Percentiles rank a stretch among this genome's conserved stretches.
These are phyloP conservation scores for Bombus difficillimus DNA, from an alignment of 1,140 invertebrate species.

Conservation along the genomic window DNA sequence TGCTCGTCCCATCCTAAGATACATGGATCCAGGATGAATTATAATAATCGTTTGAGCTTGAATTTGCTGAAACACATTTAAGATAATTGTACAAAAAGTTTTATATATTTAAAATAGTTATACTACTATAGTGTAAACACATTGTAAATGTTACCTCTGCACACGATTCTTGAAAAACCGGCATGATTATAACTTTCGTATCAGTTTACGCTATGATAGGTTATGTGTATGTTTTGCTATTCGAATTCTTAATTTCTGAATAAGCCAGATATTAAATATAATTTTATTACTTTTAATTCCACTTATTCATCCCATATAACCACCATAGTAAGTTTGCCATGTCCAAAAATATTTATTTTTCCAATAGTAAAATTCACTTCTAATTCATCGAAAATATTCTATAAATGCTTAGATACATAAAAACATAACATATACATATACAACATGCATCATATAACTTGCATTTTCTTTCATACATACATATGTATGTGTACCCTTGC, in stretches of 20 bases:
- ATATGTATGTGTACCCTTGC: too few species aligned
- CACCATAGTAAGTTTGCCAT: not conserved
- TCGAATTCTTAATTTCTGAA: not conserved
- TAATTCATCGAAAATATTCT: not conserved
- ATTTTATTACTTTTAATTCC: not conserved
- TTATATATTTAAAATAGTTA: constrained; percentile 10
- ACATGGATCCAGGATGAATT: constrained; percentile 96
- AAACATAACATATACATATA: too few species aligned
- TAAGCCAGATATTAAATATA: not conserved
- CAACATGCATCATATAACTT: too few species aligned
- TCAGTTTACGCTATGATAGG: not conserved
- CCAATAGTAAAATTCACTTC: not conserved
- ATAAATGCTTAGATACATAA: not conserved
- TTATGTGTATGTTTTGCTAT: not conserved
- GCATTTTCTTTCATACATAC: too few species aligned
- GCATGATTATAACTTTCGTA: constrained; percentile 64
- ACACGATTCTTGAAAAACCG: constrained; percentile 79
- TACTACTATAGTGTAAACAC: not conserved
- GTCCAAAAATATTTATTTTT: not conserved
- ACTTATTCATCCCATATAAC: not conserved
- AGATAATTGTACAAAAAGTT: constrained; percentile 3
- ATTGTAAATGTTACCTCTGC: constrained; percentile 69
- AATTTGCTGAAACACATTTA: constrained; percentile 83
- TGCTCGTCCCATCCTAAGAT: constrained; percentile 94
- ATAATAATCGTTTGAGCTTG: constrained; percentile 92